Evolutionary conservation across 2,113 vertebrate genomes (phyloP), one percentile per base, ranked within the genome.

Genomic region (Microtus ochrogaster): DNA sequence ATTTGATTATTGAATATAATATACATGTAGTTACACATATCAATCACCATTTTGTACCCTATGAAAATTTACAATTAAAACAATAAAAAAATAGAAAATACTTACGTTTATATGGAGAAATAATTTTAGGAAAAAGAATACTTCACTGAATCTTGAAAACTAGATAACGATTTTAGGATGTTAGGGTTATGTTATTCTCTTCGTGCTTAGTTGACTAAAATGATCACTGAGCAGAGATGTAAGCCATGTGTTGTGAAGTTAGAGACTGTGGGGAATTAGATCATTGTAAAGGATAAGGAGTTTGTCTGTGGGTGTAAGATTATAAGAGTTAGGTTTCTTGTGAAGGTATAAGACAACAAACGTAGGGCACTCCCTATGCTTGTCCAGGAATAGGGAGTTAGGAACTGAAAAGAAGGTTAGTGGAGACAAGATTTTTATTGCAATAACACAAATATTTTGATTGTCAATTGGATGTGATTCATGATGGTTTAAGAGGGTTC

Each of bases 41-140:
- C 36, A 55, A 36, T 55, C 44, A 28, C 49, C 24, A 81, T 3
- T 30, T 14, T 39, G 7, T 79, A 28, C 14, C 41, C 22, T 9
- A 52, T 66, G 49, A 77, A 66, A 52, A 17, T 79, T 3, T 79
- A 14, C 26, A 68, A 79, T 79, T 79, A 79, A 90, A 78, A 28
- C 44, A 90, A 39, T 47, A 63, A 41, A 90, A 49, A n/a, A 49
- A 39, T 7, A 90, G 14, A 79, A 86, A 94, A 78, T 73, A 11
- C 44, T 82, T 72, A 70, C 44, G 76, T 89, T 92, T 30, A 30
- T 82, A 24, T 73, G 22, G 49, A 24, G 49, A 96, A 93, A 83
- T 89, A 92, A 22, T 65, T 85, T 89, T 85, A 91, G 89, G 36
- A 87, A 36, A 90, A 55, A 85, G 19, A 93, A 76, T 72, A 3